Evolutionary conservation across 2,888 invertebrate species (phyloP).

Genomic region (Sicus ferrugineus): DNA sequence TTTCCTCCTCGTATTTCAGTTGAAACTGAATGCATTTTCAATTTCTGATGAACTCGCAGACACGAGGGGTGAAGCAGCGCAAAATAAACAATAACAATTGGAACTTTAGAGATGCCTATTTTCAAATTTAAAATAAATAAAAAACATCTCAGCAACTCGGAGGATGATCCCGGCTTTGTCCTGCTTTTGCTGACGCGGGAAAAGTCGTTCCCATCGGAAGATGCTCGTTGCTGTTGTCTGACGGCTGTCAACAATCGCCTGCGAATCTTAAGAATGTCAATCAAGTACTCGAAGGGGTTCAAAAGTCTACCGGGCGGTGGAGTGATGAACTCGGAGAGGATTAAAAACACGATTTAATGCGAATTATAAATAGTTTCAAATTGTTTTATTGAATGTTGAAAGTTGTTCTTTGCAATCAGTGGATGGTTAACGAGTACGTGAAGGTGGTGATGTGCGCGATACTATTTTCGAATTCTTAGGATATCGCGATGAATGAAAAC

Average conservation of each 20-base stretch:
- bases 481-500: too few relatives aligned
- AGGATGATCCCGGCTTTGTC: background rate
- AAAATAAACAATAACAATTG: conserved; percentile 5
- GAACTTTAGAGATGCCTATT: background rate
- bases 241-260: background rate
- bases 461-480: too few relatives aligned
- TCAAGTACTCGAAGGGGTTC: background rate
- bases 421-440: too few relatives aligned
- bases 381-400: too few relatives aligned
- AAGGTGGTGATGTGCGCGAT: too few relatives aligned
- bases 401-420: too few relatives aligned
- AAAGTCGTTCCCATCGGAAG: background rate
- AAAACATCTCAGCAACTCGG: background rate
- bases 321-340: too few relatives aligned
- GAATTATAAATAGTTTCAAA: too few relatives aligned
- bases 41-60: background rate
- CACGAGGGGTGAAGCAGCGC: background rate
- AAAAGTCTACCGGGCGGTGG: too few relatives aligned
- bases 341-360: too few relatives aligned
- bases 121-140: conserved; percentile 22
- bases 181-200: background rate
- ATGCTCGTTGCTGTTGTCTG: background rate
- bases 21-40: background rate
- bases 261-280: background rate
- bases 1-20: background rate